These are phyloP conservation scores for Seriola quinqueradiata DNA, from an alignment of 2,113 vertebrate species.

Conservation along the genomic window DNA sequence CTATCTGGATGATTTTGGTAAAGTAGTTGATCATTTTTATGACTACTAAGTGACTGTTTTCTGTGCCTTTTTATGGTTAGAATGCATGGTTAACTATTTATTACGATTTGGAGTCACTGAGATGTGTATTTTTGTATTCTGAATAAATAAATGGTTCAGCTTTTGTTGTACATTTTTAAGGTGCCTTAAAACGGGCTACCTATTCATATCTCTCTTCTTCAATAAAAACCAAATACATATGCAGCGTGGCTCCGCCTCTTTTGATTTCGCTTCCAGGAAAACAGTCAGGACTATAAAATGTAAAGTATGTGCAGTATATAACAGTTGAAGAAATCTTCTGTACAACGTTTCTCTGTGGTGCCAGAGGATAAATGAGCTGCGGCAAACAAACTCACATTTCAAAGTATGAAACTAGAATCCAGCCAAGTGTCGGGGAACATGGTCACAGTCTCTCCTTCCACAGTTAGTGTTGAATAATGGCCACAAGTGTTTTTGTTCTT, in stretches of 20 bases:
- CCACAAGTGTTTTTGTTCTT: no score
- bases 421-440: no score
- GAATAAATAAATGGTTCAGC: conserved; percentile 92
- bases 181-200: conserved; percentile 88
- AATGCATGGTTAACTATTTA: conserved; percentile 99
- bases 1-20: conserved; percentile 96
- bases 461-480: no score
- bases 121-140: conserved; percentile 99
- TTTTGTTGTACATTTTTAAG: conserved; percentile 91
- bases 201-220: conserved; percentile 92
- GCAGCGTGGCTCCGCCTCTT: conserved; percentile 64
- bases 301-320: no score
- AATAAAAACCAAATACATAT: conserved; percentile 96
- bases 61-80: conserved; percentile 97
- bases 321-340: no score
- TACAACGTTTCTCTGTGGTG: no score
- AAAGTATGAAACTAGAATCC: no score
- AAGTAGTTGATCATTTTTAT: conserved; percentile 98
- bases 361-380: no score
- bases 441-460: no score
- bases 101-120: conserved; percentile 96
- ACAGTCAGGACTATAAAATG: background rate
- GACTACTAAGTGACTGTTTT: conserved; percentile 99
- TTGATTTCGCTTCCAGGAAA: background rate
- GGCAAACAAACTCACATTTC: no score